Percentiles rank a stretch among this genome's conserved stretches.
Conservation (phyloP, 2,888 invertebrate genomes). For the Drosophila sordidapex region DNA sequence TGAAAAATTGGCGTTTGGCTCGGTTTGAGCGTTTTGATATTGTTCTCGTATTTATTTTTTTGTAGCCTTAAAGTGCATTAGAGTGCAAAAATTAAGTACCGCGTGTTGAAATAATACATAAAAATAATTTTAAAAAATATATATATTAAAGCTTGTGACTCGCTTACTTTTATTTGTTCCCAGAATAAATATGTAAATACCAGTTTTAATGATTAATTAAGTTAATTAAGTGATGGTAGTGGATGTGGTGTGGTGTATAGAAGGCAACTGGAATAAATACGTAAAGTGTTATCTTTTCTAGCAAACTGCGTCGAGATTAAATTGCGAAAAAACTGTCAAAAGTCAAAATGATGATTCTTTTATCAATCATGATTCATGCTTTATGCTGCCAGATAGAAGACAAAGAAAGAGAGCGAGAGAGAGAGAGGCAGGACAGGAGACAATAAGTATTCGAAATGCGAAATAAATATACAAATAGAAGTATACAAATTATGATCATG, state of each 20-base stretch:
- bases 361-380: constrained; percentile 12
- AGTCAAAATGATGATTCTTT: constrained; percentile 2
- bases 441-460: neutral
- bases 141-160: constrained; percentile 25
- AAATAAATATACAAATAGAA: neutral
- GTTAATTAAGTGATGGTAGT: neutral
- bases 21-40: constrained; percentile 9
- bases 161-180: neutral
- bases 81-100: constrained; percentile 20
- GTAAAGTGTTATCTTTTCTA: constrained; percentile 10
- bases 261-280: neutral
- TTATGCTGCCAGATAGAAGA: neutral
- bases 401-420: neutral
- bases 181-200: neutral
- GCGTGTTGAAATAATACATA: constrained; percentile 8
- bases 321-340: constrained; percentile 8
- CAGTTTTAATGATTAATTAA: neutral
- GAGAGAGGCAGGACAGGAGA: neutral
- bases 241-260: neutral
- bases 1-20: constrained; percentile 33
- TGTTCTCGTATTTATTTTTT: constrained; percentile 8
- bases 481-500: neutral
- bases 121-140: neutral
- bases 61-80: neutral
- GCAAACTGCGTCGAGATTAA: constrained; percentile 7